Evolutionary conservation across 1,140 invertebrate species (phyloP), one percentile per base, ranked within the genome.

Genomic region (Pomacea maculata): DNA sequence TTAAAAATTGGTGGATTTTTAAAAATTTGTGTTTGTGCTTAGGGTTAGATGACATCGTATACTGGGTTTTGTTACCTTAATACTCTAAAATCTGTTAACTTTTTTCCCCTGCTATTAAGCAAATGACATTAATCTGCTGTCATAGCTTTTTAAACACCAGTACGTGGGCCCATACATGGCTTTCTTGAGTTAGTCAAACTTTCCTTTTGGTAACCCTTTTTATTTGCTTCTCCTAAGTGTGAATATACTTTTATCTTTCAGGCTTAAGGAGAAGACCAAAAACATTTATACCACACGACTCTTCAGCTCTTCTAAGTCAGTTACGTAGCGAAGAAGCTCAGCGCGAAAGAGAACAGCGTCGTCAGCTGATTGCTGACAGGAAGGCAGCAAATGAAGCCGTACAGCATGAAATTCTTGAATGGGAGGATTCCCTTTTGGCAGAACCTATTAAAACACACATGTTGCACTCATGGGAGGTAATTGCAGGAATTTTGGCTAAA

Each of bases 351-450:
- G 90, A 91, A 70, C 79, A 83, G 12, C 86, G 90, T 55, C 83
- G 84, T 25, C 88, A 90, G 75, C 87, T 89, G 82, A 88, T 90
- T 54, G 85, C 89, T 70, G 90, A 90, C 15, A 76, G 88, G 65
- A 86, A 88, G 61, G 85, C 88, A 54, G 88, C 84, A 57, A 86
- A 90, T 68, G 87, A 90, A 78, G 89, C 88, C 15, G 86, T 89
- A 15, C 85, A 91, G 12, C 87, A 89, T 68, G 89, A 90, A 70
- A 79, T 92, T 45, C 80, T 88, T 63, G 86, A 88, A 4, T 93
- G 92, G 92, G 92, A 92, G 77, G 87, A 90, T n/a, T 83, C 84
- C 8, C 78, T 92, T 29, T 80, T 92, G 72, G 83, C 86, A 19
- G 85, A 86, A 6, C 61, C 72, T 55, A 74, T 73, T 70, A 80